These are phyloP conservation scores for Microcebus jonahi DNA, from an alignment of 2,113 vertebrate genomes.

Conservation along the genomic window DNA sequence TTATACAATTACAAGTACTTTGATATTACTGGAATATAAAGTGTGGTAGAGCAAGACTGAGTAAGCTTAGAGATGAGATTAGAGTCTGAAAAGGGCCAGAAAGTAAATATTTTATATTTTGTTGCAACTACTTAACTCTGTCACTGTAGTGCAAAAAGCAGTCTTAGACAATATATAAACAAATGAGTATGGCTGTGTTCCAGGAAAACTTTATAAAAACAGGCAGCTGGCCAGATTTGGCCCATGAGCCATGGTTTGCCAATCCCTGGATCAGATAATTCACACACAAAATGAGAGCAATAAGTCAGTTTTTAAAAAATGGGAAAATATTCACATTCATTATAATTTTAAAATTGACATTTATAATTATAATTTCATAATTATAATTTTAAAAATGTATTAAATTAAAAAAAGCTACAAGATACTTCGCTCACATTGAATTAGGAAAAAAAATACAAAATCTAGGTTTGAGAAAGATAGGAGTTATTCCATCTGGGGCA, in stretches of 20 bases:
- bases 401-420: not conserved
- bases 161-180: not conserved
- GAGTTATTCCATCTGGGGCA: not conserved
- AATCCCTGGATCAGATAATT: not conserved
- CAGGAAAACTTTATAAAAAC: conserved; percentile 36
- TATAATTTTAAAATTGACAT: conserved; percentile 38
- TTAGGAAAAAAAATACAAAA: conserved; percentile 1
- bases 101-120: not conserved
- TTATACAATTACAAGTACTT: not conserved
- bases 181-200: not conserved
- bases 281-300: not conserved
- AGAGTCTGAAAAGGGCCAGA: not conserved
- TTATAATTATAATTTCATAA: not conserved
- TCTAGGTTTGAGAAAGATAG: not conserved
- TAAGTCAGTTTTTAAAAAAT: not conserved
- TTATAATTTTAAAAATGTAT: not conserved
- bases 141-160: not conserved
- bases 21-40: not conserved
- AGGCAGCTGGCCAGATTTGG: not conserved
- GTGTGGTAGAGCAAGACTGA: not conserved
- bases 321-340: not conserved
- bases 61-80: not conserved
- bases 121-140: not conserved
- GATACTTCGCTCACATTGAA: not conserved
- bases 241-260: not conserved